Conservation (phyloP, 2,888 invertebrate species). For the Macrosoma leucophasiata region DNA sequence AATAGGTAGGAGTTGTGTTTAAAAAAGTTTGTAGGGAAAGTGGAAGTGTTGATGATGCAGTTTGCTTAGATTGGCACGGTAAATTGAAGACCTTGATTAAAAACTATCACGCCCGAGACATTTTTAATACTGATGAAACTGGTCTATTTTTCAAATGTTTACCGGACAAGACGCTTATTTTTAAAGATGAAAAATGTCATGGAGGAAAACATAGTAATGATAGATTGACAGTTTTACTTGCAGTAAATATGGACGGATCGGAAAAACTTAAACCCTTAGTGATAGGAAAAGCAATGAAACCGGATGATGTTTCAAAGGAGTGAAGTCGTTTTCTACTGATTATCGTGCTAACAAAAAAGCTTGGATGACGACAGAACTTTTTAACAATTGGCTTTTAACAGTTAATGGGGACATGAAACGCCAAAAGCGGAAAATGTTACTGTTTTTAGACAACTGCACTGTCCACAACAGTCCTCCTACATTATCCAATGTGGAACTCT, state of each 20-base stretch:
- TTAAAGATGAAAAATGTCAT: conserved; percentile 24
- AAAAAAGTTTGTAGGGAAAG: conserved; percentile 2
- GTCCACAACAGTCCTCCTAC: conserved; percentile 20
- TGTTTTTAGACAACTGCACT: conserved; percentile 20
- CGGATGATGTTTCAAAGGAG: conserved; percentile 23
- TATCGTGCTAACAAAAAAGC: conserved; percentile 22
- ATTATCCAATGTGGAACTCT: conserved; percentile 19
- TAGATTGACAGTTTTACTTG: conserved; percentile 22
- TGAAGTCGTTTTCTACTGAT: conserved; percentile 16
- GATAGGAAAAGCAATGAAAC: conserved; percentile 24
- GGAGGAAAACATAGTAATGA: conserved; percentile 25
- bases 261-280: conserved; percentile 24
- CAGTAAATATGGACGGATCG: conserved; percentile 22
- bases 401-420: conserved; percentile 13
- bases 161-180: conserved; percentile 17
- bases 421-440: conserved; percentile 15
- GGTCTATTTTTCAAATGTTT: conserved; percentile 5
- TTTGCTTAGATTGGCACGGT: neutral
- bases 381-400: conserved; percentile 12
- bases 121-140: conserved; percentile 1
- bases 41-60: neutral
- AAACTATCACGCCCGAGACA: neutral
- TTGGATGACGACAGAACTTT: conserved; percentile 17
- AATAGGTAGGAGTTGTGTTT: conserved; percentile 1
- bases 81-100: neutral